Percentiles rank a stretch among this genome's conserved stretches.
Conservation (phyloP, 2,113 vertebrate species). For the Dolichotis patagonum region DNA sequence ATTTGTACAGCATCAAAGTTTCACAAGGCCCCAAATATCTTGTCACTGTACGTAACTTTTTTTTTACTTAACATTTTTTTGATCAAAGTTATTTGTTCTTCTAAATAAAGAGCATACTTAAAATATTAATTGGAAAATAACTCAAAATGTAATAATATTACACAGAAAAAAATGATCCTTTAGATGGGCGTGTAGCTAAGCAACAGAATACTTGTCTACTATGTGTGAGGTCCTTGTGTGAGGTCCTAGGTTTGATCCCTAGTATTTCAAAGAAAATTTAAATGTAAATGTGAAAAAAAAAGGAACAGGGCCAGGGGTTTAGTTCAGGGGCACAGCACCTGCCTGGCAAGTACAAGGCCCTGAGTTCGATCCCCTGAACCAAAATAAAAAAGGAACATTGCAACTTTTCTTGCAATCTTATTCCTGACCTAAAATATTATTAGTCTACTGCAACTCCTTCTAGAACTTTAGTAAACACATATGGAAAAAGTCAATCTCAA, state of each 20-base stretch:
- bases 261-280: background rate
- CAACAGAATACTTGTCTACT: background rate
- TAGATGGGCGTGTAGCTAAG: background rate
- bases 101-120: constrained; percentile 25
- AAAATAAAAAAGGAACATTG: background rate
- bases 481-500: background rate
- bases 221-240: background rate
- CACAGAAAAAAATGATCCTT: constrained; percentile 12
- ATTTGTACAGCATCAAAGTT: constrained; percentile 30
- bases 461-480: background rate
- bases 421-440: background rate
- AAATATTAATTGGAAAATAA: constrained; percentile 46
- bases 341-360: too few species aligned
- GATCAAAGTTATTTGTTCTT: background rate
- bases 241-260: background rate
- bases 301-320: too few species aligned
- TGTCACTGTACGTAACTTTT: background rate
- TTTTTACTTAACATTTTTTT: background rate
- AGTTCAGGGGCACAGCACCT: too few species aligned
- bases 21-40: background rate
- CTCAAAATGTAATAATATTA: constrained; percentile 41
- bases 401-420: background rate
- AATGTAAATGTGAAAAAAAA: too few species aligned
- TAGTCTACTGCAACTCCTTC: background rate
- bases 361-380: too few species aligned